Percentiles rank a stretch among this genome's conserved stretches.
Conservation (phyloP, 2,113 vertebrate species). For the Corythaixoides concolor region DNA sequence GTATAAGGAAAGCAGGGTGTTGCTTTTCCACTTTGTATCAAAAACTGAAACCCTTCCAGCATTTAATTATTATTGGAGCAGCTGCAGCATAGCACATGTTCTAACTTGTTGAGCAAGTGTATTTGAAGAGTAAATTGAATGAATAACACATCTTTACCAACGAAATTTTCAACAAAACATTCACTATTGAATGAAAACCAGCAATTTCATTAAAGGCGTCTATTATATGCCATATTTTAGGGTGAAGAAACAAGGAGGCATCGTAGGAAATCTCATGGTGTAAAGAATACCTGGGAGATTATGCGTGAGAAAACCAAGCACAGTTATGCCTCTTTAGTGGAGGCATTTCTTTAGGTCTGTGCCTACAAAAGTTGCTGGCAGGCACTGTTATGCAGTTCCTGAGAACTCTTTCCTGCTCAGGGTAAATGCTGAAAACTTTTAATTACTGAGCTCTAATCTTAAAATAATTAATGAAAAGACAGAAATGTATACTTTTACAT, state of each 20-base stretch:
- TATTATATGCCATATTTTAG: background rate
- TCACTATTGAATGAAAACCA: background rate
- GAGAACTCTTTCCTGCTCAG: background rate
- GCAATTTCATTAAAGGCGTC: background rate
- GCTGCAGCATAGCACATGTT: conserved; percentile 27
- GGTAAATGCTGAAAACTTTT: background rate
- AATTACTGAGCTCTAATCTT: background rate
- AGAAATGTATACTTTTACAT: background rate
- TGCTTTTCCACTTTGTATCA: conserved; percentile 18
- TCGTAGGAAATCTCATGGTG: background rate
- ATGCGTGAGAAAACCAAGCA: background rate
- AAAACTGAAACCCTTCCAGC: conserved; percentile 5
- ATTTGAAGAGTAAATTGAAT: conserved; percentile 29
- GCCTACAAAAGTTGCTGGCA: background rate
- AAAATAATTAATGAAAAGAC: background rate
- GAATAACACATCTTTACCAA: conserved; percentile 23
- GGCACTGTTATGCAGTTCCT: background rate
- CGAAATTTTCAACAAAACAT: background rate
- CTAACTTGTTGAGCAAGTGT: conserved; percentile 39
- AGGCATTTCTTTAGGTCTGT: background rate
- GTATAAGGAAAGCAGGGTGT: background rate
- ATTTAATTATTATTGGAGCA: conserved; percentile 33
- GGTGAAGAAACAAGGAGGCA: background rate
- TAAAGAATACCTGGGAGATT: background rate
- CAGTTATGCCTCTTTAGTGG: background rate